Evolutionary conservation across 1,140 invertebrate species (phyloP), one percentile per base, ranked within the genome.

Genomic region (Marisa cornuarietis): DNA sequence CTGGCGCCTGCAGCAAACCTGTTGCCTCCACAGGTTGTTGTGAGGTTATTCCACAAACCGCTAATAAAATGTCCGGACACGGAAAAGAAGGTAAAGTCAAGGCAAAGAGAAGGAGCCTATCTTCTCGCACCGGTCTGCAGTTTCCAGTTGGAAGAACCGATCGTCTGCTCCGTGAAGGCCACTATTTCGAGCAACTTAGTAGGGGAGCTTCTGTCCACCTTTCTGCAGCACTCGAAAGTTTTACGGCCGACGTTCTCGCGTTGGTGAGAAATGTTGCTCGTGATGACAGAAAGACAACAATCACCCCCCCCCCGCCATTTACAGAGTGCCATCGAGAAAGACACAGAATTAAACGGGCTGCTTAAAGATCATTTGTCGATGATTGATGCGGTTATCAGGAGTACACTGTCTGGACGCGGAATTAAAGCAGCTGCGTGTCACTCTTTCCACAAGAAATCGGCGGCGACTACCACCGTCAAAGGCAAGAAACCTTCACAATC

Each of bases 231-330:
- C 79, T 92, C 9, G 91, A 91, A 84, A 91, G 92, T 81, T 83
- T 91, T 61, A 89, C 88, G 20, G 91, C 91, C 83, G 92, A 93
- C 85, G 91, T 83, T 79, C 82, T 93, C 18, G 93, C 93, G 82
- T 90, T 93, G 90, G 95, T 95, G 52, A 94, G 95, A 7, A 95
- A 96, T 85, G 95, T 95, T 24, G 95, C 96, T 0, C 86, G 92
- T 66, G 93, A 94, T 88, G 93, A 93, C 87, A 93, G 93, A 81
- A 93, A 88, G 69, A 74, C 79, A 10, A 87, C 86, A 81, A 89
- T 90, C 54, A 88, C 88, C 71, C 89, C 89, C 11, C 82, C n/a
- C n/a, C n/a, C n/a, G 90, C 26, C 90, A 90, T 82, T 81, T 90
- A 31, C 89, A 90, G 83, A 75, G 90, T 71, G 90, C 90, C 61